phyloP scores from a whole-genome alignment of 1,140 invertebrate genomes.

The Papilio polyxenes region DNA sequence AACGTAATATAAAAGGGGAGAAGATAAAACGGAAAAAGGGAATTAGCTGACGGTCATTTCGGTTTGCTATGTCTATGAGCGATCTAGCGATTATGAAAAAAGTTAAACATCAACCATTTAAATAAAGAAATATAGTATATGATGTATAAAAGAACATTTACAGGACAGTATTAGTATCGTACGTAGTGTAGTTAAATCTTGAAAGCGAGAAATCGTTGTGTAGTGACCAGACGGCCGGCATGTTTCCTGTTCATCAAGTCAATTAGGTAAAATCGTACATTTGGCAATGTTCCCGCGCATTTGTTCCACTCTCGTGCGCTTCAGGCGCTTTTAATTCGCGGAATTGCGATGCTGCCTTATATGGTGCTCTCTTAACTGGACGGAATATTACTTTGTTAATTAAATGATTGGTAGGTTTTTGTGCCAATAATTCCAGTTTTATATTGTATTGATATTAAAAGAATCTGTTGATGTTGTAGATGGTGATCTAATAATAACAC shows the following conservation, averaged over 20 bases:
- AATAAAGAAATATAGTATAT: neutral
- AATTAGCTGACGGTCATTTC: no score
- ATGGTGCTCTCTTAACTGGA: conserved; percentile 44
- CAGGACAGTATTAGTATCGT: neutral
- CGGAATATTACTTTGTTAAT: neutral
- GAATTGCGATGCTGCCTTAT: conserved; percentile 52
- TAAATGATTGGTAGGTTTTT: neutral
- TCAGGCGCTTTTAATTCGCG: conserved; percentile 55
- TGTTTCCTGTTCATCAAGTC: conserved; percentile 70
- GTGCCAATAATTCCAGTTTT: no score
- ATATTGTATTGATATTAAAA: no score
- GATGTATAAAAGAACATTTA: neutral
- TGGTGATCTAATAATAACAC: neutral
- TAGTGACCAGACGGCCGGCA: conserved; percentile 64
- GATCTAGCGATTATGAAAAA: no score
- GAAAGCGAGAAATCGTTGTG: conserved; percentile 43
- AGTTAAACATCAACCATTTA: no score
- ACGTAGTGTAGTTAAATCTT: neutral
- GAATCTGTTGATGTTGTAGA: no score
- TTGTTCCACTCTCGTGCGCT: conserved; percentile 59
- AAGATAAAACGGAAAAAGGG: no score
- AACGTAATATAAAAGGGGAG: no score
- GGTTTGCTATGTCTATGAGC: no score
- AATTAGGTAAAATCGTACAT: conserved; percentile 74
- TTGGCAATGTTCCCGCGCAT: conserved; percentile 70